phyloP scores from a whole-genome alignment of 2,113 vertebrate species.

The Perccottus glenii region DNA sequence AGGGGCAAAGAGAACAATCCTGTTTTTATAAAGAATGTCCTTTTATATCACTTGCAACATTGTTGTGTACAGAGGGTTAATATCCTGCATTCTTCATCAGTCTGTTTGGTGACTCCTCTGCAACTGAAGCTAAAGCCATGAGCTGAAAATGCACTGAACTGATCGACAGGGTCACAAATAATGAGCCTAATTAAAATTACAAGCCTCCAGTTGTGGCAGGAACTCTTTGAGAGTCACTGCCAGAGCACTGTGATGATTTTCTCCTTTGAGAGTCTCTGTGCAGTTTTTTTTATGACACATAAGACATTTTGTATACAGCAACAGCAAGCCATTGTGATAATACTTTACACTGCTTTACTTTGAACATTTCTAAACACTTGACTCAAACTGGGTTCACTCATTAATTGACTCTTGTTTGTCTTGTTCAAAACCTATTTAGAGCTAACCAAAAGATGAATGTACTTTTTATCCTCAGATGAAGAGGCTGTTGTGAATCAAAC shows the following conservation, averaged over 20 bases:
- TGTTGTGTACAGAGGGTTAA: too few species aligned
- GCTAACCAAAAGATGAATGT: too few species aligned
- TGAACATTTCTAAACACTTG: not conserved
- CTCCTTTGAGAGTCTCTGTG: not conserved
- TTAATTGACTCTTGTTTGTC: too few species aligned
- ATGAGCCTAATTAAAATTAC: constrained; percentile 29
- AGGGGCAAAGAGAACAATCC: too few species aligned
- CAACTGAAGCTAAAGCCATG: not conserved
- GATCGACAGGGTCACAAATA: constrained; percentile 21
- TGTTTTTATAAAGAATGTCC: too few species aligned
- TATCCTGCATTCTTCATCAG: not conserved
- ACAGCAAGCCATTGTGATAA: not conserved
- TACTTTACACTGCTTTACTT: not conserved
- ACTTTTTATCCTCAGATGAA: too few species aligned
- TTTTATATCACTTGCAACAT: not conserved
- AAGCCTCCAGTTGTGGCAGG: constrained; percentile 9
- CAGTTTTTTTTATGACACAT: constrained; percentile 5
- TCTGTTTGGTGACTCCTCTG: not conserved
- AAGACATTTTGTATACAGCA: not conserved
- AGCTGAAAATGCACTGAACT: not conserved
- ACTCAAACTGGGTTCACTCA: too few species aligned
- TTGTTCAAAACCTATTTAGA: too few species aligned
- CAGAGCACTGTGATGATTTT: not conserved
- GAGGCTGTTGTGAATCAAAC: too few species aligned
- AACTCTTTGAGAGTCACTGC: constrained; percentile 8